Conservation (phyloP, 2,113 vertebrate genomes). For the Rhinolophus ferrumequinum region DNA sequence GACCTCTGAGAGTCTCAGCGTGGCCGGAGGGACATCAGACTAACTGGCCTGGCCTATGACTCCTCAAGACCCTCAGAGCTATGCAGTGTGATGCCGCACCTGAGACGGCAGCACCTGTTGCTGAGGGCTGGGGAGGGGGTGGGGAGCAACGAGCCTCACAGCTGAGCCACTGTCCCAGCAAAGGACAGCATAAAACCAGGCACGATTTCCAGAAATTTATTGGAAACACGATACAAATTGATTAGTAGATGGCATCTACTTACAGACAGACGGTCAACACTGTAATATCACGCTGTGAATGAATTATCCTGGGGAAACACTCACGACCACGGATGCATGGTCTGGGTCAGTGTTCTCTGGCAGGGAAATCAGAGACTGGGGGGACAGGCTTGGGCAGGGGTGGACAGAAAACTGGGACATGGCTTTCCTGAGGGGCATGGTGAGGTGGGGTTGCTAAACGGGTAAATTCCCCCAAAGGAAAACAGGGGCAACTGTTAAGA, state of each 20-base stretch:
- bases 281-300: not conserved
- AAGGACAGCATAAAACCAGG: conserved; percentile 17
- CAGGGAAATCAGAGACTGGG: not conserved
- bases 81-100: fast-evolving
- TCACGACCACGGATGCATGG: not conserved
- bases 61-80: not conserved
- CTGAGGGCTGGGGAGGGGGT: not conserved
- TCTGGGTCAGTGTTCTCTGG: not conserved
- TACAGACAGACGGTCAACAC: conserved; percentile 50
- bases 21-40: not conserved
- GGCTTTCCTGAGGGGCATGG: conserved; percentile 22
- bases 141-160: not conserved
- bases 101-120: not conserved
- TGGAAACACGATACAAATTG: conserved; percentile 75
- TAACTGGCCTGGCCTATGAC: not conserved
- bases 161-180: not conserved
- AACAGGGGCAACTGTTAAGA: not conserved
- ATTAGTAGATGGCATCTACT: conserved; percentile 44
- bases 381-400: not conserved
- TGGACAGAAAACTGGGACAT: conserved; percentile 7
- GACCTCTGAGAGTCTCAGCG: not conserved
- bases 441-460: not conserved
- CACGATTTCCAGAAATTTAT: conserved; percentile 71
- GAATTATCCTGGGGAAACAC: not conserved
- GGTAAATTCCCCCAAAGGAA: not conserved